These are phyloP conservation scores for Trachymyrmex cornetzi DNA, from an alignment of 1,140 invertebrate species.

Conservation along the genomic window DNA sequence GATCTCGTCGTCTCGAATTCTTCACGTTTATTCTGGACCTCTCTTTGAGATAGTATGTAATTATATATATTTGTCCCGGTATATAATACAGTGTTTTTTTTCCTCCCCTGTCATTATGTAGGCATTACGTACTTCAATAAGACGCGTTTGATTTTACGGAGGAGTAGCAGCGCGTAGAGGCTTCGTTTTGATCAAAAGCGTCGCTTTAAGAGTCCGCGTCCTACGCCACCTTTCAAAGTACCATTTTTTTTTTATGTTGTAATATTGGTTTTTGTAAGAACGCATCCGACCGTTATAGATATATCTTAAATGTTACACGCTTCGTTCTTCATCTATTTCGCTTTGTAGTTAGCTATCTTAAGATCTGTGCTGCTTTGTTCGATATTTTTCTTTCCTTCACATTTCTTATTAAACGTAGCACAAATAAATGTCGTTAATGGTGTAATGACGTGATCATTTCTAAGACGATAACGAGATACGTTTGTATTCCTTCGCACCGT, in stretches of 20 bases:
- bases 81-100: neutral
- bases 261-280: slow-evolving; percentile 45
- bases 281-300: slow-evolving; percentile 21
- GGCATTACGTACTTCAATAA: neutral
- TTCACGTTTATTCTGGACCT: slow-evolving; percentile 29
- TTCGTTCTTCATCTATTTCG: neutral
- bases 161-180: neutral
- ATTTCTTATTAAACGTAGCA: neutral
- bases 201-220: slow-evolving; percentile 30
- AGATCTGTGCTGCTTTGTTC: slow-evolving; percentile 21
- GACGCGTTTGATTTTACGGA: slow-evolving; percentile 36
- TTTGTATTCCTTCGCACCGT: neutral
- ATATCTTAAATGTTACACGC: slow-evolving; percentile 36
- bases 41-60: slow-evolving; percentile 39
- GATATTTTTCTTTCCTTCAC: slow-evolving; percentile 35
- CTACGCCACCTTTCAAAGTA: slow-evolving; percentile 9
- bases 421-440: slow-evolving; percentile 14
- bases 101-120: neutral
- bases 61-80: slow-evolving; percentile 41
- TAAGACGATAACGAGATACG: slow-evolving; percentile 20
- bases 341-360: slow-evolving; percentile 14
- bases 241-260: slow-evolving; percentile 13
- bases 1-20: slow-evolving; percentile 19
- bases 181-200: slow-evolving; percentile 35
- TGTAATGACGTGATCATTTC: slow-evolving; percentile 34